Evolutionary conservation across 2,113 vertebrate species (phyloP), one percentile per base, ranked within the genome.

Genomic region (Ptychochromis oligacanthus): DNA sequence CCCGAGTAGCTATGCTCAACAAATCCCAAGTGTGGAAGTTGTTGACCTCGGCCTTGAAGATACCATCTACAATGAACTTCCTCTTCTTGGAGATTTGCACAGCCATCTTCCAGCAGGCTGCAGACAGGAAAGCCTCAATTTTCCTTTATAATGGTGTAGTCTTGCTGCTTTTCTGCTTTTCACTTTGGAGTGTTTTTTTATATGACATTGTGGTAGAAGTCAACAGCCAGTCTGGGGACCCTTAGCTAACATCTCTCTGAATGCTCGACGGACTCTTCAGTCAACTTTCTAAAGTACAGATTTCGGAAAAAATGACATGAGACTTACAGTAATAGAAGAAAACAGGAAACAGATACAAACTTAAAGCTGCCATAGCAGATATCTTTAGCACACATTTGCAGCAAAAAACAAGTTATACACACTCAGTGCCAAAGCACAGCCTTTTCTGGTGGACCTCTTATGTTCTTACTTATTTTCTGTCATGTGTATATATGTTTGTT

Each of bases 301-400:
- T 28, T 18, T 22, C 43, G 7, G 2, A 18, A 70, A 31, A 52
- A 6, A 0, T 70, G 17, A n/a, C 5, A 28, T n/a, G 17, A 28
- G 43, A 2, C 26, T 72, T 46, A 52, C 52, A 31, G 5, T 28
- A 31, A 17, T 13, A 0, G 0, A 18, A 72, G 18, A 15, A 54
- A 2, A 54, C 46, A 72, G 46, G 67, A 64, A 64, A 10, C 34
- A 40, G 28, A 20, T 20, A 20, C 6, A 70, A 52, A 0, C 62
- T 0, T 38, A 43, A 43, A 43, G 40, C 40, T 43, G 40, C 12
- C 4, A 43, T 43, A 11, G 40, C 40, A 4, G 40, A 13, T 40
- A 3, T 28, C 8, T 65, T 67, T 2, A 46, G 15, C 64, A 67
- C 15, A 11, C 26, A 22, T 8, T 20, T 70, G 22, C 40, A 28